Percentiles rank a stretch among this genome's conserved stretches.
Evolutionary conservation across 2,113 vertebrate genomes (phyloP).

Genomic region (Salvelinus fontinalis): DNA sequence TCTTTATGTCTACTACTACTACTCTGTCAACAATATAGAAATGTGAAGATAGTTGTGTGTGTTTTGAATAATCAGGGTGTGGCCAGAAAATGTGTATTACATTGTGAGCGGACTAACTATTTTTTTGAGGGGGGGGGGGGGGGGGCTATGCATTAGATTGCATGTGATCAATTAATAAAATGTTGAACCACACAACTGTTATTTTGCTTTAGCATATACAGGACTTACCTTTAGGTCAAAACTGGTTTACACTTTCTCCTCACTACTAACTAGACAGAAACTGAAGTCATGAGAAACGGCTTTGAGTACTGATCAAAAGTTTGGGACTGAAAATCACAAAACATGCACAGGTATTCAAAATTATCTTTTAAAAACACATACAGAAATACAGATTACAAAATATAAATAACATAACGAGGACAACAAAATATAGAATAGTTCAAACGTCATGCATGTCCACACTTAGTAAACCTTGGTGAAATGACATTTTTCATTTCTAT

Average conservation of each 20-base stretch:
- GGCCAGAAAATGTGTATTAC: background rate
- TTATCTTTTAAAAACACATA: constrained; percentile 67
- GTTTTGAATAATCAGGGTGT: background rate
- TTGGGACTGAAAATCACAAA: constrained; percentile 49
- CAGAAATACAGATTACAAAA: constrained; percentile 78
- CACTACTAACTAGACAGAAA: too few relatives aligned
- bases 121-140: too few relatives aligned
- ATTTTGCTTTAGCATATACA: too few relatives aligned
- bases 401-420: constrained; percentile 71
- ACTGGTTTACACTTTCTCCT: too few relatives aligned
- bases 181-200: background rate
- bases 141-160: too few relatives aligned
- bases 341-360: constrained; percentile 79
- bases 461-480: constrained; percentile 60
- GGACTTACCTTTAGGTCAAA: too few relatives aligned
- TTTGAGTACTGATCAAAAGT: constrained; percentile 24
- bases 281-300: background rate
- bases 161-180: background rate
- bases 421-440: constrained; percentile 59
- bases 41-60: background rate
- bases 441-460: constrained; percentile 65
- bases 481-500: constrained; percentile 27
- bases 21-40: background rate
- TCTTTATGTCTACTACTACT: background rate
- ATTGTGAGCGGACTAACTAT: background rate